A percentile compares a stretch with the other conserved stretches of the same genome.
These are phyloP conservation scores for Beaufortia kweichowensis DNA, from an alignment of 2,113 vertebrate genomes.

Conservation along the genomic window DNA sequence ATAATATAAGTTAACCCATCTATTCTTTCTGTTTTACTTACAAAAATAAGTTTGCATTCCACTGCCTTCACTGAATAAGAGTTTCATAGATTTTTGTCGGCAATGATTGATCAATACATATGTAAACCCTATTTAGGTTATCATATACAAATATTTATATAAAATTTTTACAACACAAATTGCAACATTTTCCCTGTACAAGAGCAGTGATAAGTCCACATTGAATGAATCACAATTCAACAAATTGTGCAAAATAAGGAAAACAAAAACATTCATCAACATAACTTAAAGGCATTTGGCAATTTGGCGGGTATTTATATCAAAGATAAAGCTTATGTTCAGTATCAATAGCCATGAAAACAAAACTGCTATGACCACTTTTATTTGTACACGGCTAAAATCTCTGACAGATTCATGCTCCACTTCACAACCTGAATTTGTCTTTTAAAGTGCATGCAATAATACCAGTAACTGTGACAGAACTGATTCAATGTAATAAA, in stretches of 20 bases:
- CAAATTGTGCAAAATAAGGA: conserved; percentile 60
- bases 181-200: conserved; percentile 78
- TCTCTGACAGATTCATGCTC: conserved; percentile 96
- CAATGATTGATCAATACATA: conserved; percentile 68
- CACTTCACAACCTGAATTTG: conserved; percentile 86
- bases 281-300: conserved; percentile 79
- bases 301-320: conserved; percentile 74
- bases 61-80: conserved; percentile 39
- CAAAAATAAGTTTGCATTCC: conserved; percentile 55
- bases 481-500: conserved; percentile 88
- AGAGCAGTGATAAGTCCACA: conserved; percentile 75
- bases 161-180: conserved; percentile 80
- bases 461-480: conserved; percentile 88
- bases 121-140: conserved; percentile 74
- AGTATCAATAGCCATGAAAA: conserved; percentile 66
- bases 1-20: conserved; percentile 48
- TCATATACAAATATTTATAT: conserved; percentile 82
- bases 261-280: conserved; percentile 69
- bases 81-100: conserved; percentile 63
- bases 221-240: conserved; percentile 75
- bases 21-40: conserved; percentile 49
- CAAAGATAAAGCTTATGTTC: conserved; percentile 75
- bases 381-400: conserved; percentile 99
- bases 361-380: conserved; percentile 87
- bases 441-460: conserved; percentile 99